Conservation (phyloP, 2,888 invertebrate species). For the Andrena dorsata region DNA sequence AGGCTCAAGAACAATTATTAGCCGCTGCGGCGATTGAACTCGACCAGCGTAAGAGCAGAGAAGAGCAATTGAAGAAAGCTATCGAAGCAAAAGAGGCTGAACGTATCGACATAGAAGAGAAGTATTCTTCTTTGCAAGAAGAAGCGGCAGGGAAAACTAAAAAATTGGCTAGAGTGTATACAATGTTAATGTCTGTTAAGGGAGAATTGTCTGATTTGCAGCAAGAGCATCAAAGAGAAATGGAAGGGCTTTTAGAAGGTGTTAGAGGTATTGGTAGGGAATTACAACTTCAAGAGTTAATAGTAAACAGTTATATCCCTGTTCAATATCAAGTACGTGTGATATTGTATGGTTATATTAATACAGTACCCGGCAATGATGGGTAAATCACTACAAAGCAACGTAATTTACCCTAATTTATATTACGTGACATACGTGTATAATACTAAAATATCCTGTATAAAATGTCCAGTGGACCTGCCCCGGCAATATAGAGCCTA, state of each 20-base stretch:
- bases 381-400: too few species aligned
- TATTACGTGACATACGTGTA: too few species aligned
- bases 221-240: constrained; percentile 98
- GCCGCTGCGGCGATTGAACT: constrained; percentile 95
- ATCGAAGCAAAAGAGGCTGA: constrained; percentile 97
- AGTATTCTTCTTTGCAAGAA: constrained; percentile 97
- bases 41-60: constrained; percentile 91
- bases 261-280: constrained; percentile 96
- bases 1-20: constrained; percentile 95
- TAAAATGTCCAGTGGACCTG: too few species aligned
- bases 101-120: constrained; percentile 96
- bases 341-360: neutral
- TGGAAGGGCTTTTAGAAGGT: constrained; percentile 97
- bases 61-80: constrained; percentile 92
- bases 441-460: too few species aligned
- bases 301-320: constrained; percentile 97
- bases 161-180: constrained; percentile 95
- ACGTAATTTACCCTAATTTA: too few species aligned
- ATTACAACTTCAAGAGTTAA: constrained; percentile 94
- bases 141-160: constrained; percentile 96
- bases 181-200: constrained; percentile 94
- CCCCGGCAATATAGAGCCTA: too few species aligned
- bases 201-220: constrained; percentile 94
- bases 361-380: neutral
- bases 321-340: constrained; percentile 93